A percentile compares a stretch with the other conserved stretches of the same genome.
Evolutionary conservation across 2,888 invertebrate genomes (phyloP).

Genomic region (Homarus gammarus): DNA sequence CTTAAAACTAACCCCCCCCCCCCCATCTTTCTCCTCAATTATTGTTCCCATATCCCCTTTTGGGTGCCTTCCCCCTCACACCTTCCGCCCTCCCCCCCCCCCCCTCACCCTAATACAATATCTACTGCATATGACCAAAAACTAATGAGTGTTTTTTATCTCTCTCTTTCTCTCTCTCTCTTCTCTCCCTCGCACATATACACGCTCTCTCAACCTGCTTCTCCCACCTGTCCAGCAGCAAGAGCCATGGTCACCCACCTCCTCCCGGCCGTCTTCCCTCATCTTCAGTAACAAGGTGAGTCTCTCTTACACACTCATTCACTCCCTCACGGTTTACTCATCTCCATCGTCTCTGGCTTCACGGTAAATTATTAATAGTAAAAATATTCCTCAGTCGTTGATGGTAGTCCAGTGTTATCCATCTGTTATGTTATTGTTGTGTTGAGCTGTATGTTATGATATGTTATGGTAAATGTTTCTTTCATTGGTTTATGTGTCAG

Average conservation of each 20-base stretch:
- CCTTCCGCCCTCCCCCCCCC: neutral
- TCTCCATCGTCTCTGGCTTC: neutral
- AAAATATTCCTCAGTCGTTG: no score
- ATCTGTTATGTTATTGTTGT: no score
- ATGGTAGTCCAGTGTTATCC: no score
- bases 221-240: conserved; percentile 3
- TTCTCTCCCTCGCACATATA: conserved; percentile 11
- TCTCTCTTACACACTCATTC: neutral
- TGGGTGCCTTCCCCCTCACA: neutral
- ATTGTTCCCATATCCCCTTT: neutral
- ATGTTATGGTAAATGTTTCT: no score
- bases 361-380: no score
- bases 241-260: conserved; percentile 45
- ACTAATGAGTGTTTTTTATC: neutral
- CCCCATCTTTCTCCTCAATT: no score
- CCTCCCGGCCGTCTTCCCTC: conserved; percentile 43
- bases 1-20: no score
- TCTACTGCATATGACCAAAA: neutral
- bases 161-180: neutral
- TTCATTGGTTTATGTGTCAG: no score
- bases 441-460: no score
- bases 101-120: neutral
- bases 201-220: neutral
- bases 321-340: neutral
- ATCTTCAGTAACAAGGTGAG: conserved; percentile 48